phyloP scores from a whole-genome alignment of 1,140 invertebrate genomes.

The Doryteuthis pealeii region DNA sequence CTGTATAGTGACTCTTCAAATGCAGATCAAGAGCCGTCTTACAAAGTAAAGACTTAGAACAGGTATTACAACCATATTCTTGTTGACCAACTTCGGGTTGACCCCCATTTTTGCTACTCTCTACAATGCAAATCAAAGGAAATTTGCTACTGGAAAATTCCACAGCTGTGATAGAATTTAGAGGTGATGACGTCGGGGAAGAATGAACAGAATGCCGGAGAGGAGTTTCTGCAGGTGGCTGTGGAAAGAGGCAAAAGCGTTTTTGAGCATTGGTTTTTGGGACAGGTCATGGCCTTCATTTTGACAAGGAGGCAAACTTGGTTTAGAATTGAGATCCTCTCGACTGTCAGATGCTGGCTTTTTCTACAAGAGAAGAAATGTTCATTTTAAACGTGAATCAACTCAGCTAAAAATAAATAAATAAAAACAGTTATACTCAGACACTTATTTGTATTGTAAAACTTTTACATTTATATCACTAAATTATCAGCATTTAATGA shows the following conservation, averaged over 20 bases:
- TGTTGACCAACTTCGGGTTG: slow-evolving; percentile 67
- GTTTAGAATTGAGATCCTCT: too few relatives aligned
- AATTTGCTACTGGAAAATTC: slow-evolving; percentile 80
- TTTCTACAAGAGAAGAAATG: too few relatives aligned
- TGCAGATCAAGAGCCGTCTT: slow-evolving; percentile 69
- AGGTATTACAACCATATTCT: slow-evolving; percentile 73
- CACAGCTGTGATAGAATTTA: slow-evolving; percentile 75
- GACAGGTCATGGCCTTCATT: slow-evolving; percentile 22
- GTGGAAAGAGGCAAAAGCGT: too few relatives aligned
- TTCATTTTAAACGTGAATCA: too few relatives aligned
- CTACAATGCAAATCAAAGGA: slow-evolving; percentile 72
- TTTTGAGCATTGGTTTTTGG: slow-evolving; percentile 35
- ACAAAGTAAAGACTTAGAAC: slow-evolving; percentile 75
- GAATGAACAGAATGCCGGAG: too few relatives aligned
- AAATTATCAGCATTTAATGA: too few relatives aligned
- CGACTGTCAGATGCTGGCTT: too few relatives aligned
- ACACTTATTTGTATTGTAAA: too few relatives aligned
- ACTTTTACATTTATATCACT: too few relatives aligned
- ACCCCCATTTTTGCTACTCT: slow-evolving; percentile 72
- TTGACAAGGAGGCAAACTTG: not conserved
- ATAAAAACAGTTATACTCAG: too few relatives aligned
- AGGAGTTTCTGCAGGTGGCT: too few relatives aligned
- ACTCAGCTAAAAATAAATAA: too few relatives aligned
- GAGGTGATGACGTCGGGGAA: slow-evolving; percentile 58
- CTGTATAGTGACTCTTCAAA: slow-evolving; percentile 40